Percentiles rank a stretch among this genome's conserved stretches.
Evolutionary conservation across 2,113 vertebrate genomes (phyloP).

Genomic region (Butorides virescens): DNA sequence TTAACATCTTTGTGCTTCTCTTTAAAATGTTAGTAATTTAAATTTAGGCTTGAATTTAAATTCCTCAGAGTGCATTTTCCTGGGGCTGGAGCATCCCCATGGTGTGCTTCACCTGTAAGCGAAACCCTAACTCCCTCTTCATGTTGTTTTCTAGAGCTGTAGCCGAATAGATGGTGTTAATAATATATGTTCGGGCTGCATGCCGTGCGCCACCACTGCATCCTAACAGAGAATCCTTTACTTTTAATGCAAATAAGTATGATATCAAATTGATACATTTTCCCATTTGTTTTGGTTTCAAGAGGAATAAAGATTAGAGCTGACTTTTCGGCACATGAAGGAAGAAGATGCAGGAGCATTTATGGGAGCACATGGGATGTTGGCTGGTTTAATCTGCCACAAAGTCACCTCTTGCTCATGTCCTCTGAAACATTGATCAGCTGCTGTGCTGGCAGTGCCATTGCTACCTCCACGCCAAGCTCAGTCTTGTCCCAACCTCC

Average conservation of each 20-base stretch:
- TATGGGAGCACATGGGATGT: rapidly evolving
- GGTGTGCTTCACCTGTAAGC: not conserved
- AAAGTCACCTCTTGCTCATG: not conserved
- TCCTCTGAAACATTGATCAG: not conserved
- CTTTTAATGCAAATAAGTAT: not conserved
- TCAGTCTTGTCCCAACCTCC: not conserved
- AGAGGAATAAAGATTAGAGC: not conserved
- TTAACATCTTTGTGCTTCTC: not conserved
- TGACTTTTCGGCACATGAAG: rapidly evolving
- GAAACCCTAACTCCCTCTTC: not conserved
- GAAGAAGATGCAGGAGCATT: not conserved
- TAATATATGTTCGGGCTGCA: not conserved
- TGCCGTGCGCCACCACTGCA: rapidly evolving
- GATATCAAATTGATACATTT: not conserved
- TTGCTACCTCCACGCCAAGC: rapidly evolving
- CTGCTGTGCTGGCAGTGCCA: not conserved
- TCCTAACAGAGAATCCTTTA: not conserved
- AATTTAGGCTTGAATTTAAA: not conserved
- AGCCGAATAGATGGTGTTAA: not conserved
- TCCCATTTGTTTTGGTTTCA: not conserved
- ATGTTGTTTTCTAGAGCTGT: not conserved
- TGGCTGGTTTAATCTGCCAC: not conserved
- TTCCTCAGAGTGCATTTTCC: not conserved
- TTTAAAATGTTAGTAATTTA: not conserved
- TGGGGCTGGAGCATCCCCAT: not conserved